Evolutionary conservation across 2,113 vertebrate genomes (phyloP).

Genomic region (Galbula dea): DNA sequence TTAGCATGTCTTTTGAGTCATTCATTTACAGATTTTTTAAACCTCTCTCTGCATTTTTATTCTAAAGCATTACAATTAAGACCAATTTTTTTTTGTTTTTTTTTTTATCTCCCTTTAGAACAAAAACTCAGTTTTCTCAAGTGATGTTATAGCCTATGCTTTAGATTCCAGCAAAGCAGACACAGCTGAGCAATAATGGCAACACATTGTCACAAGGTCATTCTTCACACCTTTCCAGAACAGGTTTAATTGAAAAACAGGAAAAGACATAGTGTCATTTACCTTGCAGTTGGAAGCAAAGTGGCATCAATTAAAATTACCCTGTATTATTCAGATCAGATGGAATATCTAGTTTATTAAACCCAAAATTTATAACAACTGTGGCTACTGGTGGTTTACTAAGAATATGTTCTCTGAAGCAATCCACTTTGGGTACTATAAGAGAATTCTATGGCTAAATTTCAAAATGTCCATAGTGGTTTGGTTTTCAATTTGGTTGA

Average conservation of each 20-base stretch:
- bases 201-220: not conserved
- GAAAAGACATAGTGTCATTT: not conserved
- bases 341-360: not conserved
- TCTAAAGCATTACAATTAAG: not conserved
- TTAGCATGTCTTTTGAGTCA: not conserved
- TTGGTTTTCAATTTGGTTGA: not conserved
- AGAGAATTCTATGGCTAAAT: not conserved
- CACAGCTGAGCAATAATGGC: not conserved
- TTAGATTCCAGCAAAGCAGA: not conserved
- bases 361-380: not conserved
- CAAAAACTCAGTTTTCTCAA: not conserved
- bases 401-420: not conserved
- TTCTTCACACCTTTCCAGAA: not conserved
- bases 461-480: fast-evolving
- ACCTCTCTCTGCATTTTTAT: not conserved
- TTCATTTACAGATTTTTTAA: not conserved
- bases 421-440: not conserved
- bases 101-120: not conserved
- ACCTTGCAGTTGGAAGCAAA: not conserved
- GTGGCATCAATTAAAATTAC: not conserved
- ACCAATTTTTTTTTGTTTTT: not conserved
- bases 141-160: not conserved
- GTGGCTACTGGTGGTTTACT: not conserved
- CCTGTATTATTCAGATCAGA: not conserved
- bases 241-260: not conserved